Conservation (phyloP, 2,113 vertebrate genomes). For the Microtus pennsylvanicus region DNA sequence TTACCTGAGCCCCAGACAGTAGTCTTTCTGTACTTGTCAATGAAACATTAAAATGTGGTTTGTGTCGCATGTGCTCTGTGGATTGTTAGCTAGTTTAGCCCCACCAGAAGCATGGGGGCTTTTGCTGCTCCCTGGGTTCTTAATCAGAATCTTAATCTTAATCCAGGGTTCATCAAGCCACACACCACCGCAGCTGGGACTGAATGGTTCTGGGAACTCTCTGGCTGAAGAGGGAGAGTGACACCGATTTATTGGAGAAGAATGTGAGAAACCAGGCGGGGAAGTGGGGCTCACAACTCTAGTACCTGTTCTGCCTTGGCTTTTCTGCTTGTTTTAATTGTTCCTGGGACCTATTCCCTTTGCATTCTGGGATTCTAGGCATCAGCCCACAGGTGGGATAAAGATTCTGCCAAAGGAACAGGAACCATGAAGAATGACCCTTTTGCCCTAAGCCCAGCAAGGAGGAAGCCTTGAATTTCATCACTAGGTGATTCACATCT, state of each 20-base stretch:
- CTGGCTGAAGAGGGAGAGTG: slow-evolving; percentile 73
- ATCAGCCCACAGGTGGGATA: neutral
- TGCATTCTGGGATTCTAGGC: neutral
- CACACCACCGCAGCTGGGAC: slow-evolving; percentile 71
- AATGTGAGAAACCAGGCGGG: slow-evolving; percentile 83
- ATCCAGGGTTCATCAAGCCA: slow-evolving; percentile 80
- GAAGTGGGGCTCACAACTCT: slow-evolving; percentile 65
- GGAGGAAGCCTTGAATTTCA: neutral
- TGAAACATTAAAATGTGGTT: slow-evolving; percentile 85
- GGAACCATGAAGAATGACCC: rapidly evolving
- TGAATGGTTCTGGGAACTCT: slow-evolving; percentile 83
- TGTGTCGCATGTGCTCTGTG: slow-evolving; percentile 79
- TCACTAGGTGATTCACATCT: neutral
- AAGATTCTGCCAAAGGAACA: neutral
- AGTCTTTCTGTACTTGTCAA: slow-evolving; percentile 84
- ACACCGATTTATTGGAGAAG: slow-evolving; percentile 74
- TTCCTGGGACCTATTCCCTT: neutral
- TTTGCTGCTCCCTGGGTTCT: slow-evolving; percentile 83
- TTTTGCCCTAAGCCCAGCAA: neutral
- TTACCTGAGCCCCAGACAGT: slow-evolving; percentile 77
- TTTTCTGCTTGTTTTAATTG: slow-evolving; percentile 6
- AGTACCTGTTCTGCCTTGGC: slow-evolving; percentile 40
- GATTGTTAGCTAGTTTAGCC: slow-evolving; percentile 66
- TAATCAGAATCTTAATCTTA: slow-evolving; percentile 88
- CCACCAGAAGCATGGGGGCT: slow-evolving; percentile 81